A percentile compares a stretch with the other conserved stretches of the same genome.
phyloP scores from a whole-genome alignment of 1,140 invertebrate species.

The Microplitis demolitor region DNA sequence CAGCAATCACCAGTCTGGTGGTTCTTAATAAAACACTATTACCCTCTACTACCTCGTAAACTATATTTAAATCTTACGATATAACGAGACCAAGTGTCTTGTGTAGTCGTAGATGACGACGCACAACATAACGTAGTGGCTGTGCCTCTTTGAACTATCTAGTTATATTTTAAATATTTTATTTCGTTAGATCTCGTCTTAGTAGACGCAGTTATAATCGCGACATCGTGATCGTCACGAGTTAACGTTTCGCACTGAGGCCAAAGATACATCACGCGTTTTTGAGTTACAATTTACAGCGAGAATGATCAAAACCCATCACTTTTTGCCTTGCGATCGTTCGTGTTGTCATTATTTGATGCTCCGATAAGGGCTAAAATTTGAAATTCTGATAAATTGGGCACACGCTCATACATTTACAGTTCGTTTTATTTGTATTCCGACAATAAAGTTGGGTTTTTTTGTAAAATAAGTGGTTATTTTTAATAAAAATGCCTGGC shows the following conservation, averaged over 20 bases:
- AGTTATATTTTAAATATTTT: too few species aligned
- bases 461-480: neutral
- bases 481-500: conserved; percentile 61
- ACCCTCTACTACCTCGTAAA: neutral
- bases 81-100: neutral
- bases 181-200: neutral
- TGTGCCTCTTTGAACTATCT: too few species aligned
- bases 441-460: neutral
- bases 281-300: neutral
- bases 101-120: neutral
- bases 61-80: conserved; percentile 23
- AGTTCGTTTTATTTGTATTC: too few species aligned
- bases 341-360: too few species aligned
- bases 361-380: too few species aligned
- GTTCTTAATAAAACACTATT: too few species aligned
- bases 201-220: neutral
- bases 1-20: too few species aligned
- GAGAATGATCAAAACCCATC: too few species aligned
- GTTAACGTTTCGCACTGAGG: neutral
- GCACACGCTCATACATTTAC: too few species aligned
- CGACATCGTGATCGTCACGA: conserved; percentile 10
- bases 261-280: neutral
- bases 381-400: too few species aligned
- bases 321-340: too few species aligned
- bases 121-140: neutral